phyloP scores from a whole-genome alignment of 2,797 vertebrate genomes.

The Lophotriccus pileatus region DNA sequence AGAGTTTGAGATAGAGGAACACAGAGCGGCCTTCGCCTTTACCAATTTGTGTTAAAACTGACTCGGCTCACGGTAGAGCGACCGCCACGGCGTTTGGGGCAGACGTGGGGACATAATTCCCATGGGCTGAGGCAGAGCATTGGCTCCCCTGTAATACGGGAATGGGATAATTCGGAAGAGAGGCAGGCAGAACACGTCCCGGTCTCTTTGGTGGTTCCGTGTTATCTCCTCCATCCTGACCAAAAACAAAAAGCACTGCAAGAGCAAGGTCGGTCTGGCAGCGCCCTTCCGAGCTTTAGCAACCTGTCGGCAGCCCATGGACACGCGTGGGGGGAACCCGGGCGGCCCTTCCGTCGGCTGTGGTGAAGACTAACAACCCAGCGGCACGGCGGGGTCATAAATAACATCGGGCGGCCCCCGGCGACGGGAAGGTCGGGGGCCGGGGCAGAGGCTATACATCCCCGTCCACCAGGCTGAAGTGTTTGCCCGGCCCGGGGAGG shows the following conservation, averaged over 20 bases:
- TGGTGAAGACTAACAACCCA: not conserved
- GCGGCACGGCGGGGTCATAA: not conserved
- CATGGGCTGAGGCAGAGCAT: not conserved
- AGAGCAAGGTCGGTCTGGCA: not conserved
- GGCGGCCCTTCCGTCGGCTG: not conserved
- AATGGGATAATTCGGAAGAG: not conserved
- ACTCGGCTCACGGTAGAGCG: not conserved
- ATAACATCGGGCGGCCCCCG: not conserved
- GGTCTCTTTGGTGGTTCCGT: not conserved
- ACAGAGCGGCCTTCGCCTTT: not conserved
- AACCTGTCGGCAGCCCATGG: not conserved
- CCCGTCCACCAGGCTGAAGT: conserved; percentile 85
- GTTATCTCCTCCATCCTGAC: not conserved
- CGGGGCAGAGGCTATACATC: conserved; percentile 77
- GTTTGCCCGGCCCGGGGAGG: conserved; percentile 84
- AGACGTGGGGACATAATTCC: not conserved
- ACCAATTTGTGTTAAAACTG: not conserved
- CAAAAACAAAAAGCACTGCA: not conserved
- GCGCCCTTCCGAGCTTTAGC: not conserved
- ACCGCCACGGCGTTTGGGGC: not conserved
- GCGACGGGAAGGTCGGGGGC: not conserved
- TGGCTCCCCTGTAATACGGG: not conserved
- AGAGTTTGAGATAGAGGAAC: not conserved
- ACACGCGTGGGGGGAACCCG: not conserved
- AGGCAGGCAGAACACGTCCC: not conserved